Conservation (phyloP, 2,113 vertebrate species). For the Mionectes macconnelli region DNA sequence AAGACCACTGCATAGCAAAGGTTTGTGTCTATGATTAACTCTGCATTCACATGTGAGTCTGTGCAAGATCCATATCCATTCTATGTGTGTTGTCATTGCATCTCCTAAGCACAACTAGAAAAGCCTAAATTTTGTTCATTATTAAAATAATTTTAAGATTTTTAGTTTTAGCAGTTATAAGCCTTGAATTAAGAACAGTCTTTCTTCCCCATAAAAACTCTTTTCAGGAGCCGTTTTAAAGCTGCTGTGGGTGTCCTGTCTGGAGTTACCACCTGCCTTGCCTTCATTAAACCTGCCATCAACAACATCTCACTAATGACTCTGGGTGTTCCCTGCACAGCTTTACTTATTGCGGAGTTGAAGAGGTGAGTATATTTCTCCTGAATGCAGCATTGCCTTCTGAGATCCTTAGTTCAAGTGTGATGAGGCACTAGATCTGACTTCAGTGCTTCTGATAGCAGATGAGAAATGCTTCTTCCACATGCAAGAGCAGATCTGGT, state of each 20-base stretch:
- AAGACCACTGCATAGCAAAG: not conserved
- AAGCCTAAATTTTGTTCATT: not conserved
- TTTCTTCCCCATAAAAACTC: not conserved
- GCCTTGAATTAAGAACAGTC: not conserved
- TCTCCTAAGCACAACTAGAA: not conserved
- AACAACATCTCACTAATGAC: slow-evolving; percentile 95
- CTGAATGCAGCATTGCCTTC: not conserved
- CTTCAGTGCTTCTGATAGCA: not conserved
- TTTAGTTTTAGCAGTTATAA: not conserved
- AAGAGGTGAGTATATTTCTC: slow-evolving; percentile 80
- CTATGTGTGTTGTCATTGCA: not conserved
- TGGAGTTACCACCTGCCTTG: slow-evolving; percentile 89
- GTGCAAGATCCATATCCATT: not conserved
- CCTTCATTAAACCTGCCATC: slow-evolving; percentile 94
- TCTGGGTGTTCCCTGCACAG: slow-evolving; percentile 90
- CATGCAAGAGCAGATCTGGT: not conserved
- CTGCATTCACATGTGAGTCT: not conserved
- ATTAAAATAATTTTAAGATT: not conserved
- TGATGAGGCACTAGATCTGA: not conserved
- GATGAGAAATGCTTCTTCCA: not conserved
- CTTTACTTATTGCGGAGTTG: slow-evolving; percentile 88
- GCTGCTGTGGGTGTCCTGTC: slow-evolving; percentile 89
- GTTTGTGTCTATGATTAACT: not conserved
- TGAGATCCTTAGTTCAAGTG: not conserved
- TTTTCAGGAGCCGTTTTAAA: slow-evolving; percentile 89